Conservation (phyloP, 2,113 vertebrate species). For the Pheucticus melanocephalus region DNA sequence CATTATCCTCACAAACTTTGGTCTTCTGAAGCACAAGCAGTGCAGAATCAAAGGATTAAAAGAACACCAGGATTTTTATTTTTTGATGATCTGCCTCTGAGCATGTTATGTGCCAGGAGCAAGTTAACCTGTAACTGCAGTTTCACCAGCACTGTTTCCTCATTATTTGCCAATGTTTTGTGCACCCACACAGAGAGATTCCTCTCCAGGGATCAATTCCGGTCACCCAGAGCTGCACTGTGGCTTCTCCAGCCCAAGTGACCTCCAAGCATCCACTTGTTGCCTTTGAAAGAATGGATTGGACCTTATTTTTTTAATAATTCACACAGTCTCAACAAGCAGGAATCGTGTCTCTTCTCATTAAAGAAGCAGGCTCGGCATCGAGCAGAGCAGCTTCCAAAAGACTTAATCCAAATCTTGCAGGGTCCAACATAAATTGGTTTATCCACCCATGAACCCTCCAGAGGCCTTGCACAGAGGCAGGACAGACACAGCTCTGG, state of each 20-base stretch:
- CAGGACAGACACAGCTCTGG: background rate
- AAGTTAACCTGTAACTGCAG: slow-evolving; percentile 51
- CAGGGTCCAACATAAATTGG: background rate
- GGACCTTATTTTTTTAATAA: slow-evolving; percentile 26
- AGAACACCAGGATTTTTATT: background rate
- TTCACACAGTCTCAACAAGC: background rate
- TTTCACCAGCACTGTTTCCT: slow-evolving; percentile 15
- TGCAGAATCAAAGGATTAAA: background rate
- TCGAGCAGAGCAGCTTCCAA: background rate
- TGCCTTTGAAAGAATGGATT: background rate
- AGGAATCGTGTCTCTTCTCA: background rate
- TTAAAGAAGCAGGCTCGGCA: background rate
- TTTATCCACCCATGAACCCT: background rate
- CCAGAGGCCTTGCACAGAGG: background rate
- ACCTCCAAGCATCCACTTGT: background rate
- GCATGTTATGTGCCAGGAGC: background rate
- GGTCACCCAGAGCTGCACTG: background rate
- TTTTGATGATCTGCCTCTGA: background rate
- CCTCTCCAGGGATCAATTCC: background rate
- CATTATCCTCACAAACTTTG: background rate
- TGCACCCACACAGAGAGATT: background rate
- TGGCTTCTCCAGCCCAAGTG: background rate
- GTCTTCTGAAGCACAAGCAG: background rate
- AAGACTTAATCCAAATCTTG: background rate
- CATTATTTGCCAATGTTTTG: background rate